Evolutionary conservation across 2,888 invertebrate species (phyloP), one percentile per base, ranked within the genome.

Genomic region (Nemotelus pantherinus): DNA sequence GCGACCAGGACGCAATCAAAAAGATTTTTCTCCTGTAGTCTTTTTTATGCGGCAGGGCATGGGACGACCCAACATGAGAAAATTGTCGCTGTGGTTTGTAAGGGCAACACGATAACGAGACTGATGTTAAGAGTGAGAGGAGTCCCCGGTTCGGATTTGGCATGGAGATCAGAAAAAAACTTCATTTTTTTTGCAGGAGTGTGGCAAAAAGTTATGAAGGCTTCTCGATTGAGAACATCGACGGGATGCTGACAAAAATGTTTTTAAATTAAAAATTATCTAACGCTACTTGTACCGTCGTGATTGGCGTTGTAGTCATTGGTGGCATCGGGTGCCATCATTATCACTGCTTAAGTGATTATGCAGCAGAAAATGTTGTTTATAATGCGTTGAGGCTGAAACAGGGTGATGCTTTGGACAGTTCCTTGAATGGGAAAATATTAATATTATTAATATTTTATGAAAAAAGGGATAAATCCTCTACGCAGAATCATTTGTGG

Each of bases 261-360:
- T 44, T 76, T 76, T 76, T 76, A 76, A 76, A 76, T 76, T 76
- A 76, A 76, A 76, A 76, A 76, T 76, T 76, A 76, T 65, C 76
- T 60, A 41, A 7, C 10, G 60, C 63, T 63, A 63, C 74, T 74
- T 60, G 41, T 60, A 10, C 60, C 47, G 47, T 60, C 74, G 63
- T 72, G 44, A 25, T 47, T 53, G 6, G 9, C 58, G 47, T 48
- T 63, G 63, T 60, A 39, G 48, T 74, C 4, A 63, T 74, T 25
- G 25, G 25, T 25, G 25, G 25, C 25, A 25, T 25, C 25, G 25
- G 25, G 25, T 25, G 25, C 25, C 25, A 25, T 25, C 25, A 25
- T 25, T 25, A 25, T 25, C 25, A 25, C 25, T 25, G 25, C 25
- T 25, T 25, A 25, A 25, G 25, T 25, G 25, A 25, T 25, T 25